phyloP scores from a whole-genome alignment of 1,140 invertebrate species.

The Samia ricini region DNA sequence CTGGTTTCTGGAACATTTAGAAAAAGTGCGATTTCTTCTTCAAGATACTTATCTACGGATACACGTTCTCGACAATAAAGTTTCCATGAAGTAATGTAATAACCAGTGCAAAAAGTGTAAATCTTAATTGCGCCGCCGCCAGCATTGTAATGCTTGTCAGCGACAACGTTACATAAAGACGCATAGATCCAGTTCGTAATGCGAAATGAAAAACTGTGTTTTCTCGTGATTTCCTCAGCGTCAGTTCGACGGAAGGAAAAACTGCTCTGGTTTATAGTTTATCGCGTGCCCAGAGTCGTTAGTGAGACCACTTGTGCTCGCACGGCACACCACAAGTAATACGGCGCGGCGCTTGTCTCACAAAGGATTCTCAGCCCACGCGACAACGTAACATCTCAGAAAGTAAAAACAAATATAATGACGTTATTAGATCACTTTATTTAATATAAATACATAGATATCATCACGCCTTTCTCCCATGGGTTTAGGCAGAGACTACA shows the following conservation, averaged over 20 bases:
- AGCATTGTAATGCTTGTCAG: slow-evolving; percentile 54
- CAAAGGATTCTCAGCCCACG: slow-evolving; percentile 29
- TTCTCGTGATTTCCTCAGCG: slow-evolving; percentile 70
- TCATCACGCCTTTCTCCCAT: too few species aligned
- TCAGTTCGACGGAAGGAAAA: slow-evolving; percentile 68
- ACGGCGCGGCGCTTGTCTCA: slow-evolving; percentile 22
- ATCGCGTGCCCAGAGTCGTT: slow-evolving; percentile 64
- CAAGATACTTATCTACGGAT: slow-evolving; percentile 67
- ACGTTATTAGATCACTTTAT: slow-evolving; percentile 55
- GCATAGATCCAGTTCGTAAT: slow-evolving; percentile 63
- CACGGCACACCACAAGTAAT: slow-evolving; percentile 24
- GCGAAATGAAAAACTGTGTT: slow-evolving; percentile 67
- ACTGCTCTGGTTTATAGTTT: slow-evolving; percentile 56
- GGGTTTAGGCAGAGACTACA: too few species aligned
- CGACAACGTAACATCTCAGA: slow-evolving; percentile 27
- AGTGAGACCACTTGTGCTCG: slow-evolving; percentile 30
- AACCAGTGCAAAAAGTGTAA: slow-evolving; percentile 73
- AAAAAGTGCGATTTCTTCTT: slow-evolving; percentile 74
- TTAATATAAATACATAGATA: too few species aligned
- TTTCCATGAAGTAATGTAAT: slow-evolving; percentile 75
- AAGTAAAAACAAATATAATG: slow-evolving; percentile 32
- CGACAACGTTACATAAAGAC: slow-evolving; percentile 67
- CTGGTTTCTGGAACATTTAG: slow-evolving; percentile 63
- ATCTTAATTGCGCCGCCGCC: slow-evolving; percentile 69
- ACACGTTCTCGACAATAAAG: slow-evolving; percentile 71